Base-by-base conservation (phyloP, 2,888 invertebrate species). In the Drosophila barbarae region DNA sequence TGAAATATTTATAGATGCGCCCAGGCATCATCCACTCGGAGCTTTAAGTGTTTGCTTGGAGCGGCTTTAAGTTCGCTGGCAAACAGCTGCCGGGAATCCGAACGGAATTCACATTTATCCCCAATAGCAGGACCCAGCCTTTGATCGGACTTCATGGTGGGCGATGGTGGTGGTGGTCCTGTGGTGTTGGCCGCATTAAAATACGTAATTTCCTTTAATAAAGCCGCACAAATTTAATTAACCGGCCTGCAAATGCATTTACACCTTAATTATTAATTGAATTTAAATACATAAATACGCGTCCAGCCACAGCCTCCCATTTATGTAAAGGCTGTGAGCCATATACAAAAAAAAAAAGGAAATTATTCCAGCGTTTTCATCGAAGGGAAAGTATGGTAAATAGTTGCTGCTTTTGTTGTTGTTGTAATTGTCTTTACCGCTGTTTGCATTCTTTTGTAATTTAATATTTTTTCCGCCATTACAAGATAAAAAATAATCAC, bases 181-280 rank as follows among this genome's bases (percentile, higher is more conserved):
- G 84, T 69, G 71, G 50, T 46, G 63, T 39, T 41, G 49, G 71
- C 55, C 59, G 67, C 71, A 82, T 79, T 73, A 71, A 82, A 84
- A 76, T 74, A 73, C 68, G 71, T 73, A 82, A 84, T 86, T 80
- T 85, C 76, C 84, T 83, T 87, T 82, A 87, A 84, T 85, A 76
- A 86, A 85, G 74, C 87, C 74, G 72, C 76, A 73, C 76, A 76
- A 81, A 83, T 87, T 87, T 84, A 86, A 87, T 87, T 87, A 86
- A 85, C 85, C 77, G 71, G 69, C 82, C 74, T 75, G 83, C 78
- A 86, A 87, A 87, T 87, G 79, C 78, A 84, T 87, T 87, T 87
- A 86, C 75, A 77, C 82, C 84, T 86, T 85, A 86, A 85, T 85
- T 85, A 87, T 86, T 85, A 87, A 85, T 86, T 83, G 86, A 86